Evolutionary conservation across 2,113 vertebrate species (phyloP).

Genomic region (Columba livia): DNA sequence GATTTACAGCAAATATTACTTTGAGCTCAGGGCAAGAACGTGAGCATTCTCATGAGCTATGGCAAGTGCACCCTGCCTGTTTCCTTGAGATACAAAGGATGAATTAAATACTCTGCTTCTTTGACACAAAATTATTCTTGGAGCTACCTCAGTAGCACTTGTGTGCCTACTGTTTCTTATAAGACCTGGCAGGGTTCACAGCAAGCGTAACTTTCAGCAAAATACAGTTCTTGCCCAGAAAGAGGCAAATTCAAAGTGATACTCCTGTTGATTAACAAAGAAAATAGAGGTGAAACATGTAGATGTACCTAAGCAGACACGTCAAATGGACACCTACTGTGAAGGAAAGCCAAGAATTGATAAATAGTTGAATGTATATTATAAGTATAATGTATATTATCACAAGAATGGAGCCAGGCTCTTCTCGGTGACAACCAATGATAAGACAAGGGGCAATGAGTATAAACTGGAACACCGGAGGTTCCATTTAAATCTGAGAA

Average conservation of each 20-base stretch:
- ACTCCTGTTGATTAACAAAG: neutral
- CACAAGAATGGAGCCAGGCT: no score
- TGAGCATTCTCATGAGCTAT: neutral
- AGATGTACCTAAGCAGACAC: constrained; percentile 5
- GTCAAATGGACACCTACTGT: neutral
- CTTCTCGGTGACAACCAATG: no score
- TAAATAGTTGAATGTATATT: constrained; percentile 49
- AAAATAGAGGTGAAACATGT: constrained; percentile 22
- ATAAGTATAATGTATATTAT: no score
- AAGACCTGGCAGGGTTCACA: neutral
- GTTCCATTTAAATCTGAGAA: no score
- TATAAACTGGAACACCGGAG: no score
- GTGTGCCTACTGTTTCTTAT: neutral
- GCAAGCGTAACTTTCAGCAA: neutral
- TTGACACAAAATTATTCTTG: neutral
- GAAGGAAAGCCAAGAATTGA: constrained; percentile 35
- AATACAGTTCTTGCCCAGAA: constrained; percentile 13
- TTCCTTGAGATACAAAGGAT: neutral
- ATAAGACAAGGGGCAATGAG: no score
- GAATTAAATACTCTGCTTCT: neutral
- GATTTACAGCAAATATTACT: neutral
- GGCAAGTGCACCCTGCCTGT: neutral
- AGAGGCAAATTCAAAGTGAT: constrained; percentile 25
- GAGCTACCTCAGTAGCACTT: neutral
- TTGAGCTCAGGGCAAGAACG: neutral